These are phyloP conservation scores for Numida meleagris DNA, from an alignment of 2,113 vertebrate genomes.

Conservation along the genomic window DNA sequence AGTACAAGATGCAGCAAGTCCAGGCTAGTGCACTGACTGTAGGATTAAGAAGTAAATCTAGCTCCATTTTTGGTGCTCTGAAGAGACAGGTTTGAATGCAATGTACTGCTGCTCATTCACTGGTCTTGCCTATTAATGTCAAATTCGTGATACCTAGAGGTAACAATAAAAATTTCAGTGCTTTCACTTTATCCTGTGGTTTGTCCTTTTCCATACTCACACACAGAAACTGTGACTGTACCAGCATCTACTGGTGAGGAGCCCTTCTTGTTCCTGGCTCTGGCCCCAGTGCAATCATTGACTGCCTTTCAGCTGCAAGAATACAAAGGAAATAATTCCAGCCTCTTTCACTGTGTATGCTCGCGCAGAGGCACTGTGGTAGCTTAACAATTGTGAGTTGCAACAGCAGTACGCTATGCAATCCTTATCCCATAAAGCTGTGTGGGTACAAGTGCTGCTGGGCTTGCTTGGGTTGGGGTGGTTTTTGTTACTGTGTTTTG, in stretches of 20 bases:
- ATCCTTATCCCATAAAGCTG: neutral
- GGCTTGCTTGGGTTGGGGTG: neutral
- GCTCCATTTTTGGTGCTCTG: conserved; percentile 78
- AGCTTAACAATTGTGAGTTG: neutral
- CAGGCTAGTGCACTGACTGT: conserved; percentile 66
- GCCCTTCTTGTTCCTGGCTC: neutral
- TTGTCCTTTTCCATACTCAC: conserved; percentile 28
- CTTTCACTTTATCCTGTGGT: conserved; percentile 69
- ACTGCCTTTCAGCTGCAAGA: neutral
- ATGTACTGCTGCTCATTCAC: conserved; percentile 75
- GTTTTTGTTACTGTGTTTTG: neutral
- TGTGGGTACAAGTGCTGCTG: rapidly evolving
- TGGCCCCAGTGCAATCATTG: rapidly evolving
- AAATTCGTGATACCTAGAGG: conserved; percentile 75
- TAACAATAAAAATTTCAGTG: conserved; percentile 78
- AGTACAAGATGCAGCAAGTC: conserved; percentile 72
- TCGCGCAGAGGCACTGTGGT: neutral
- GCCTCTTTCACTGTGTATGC: neutral
- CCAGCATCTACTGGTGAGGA: neutral
- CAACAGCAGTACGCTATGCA: neutral
- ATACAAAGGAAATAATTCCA: conserved; percentile 1
- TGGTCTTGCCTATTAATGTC: conserved; percentile 78
- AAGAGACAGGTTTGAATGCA: conserved; percentile 69
- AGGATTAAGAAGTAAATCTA: conserved; percentile 70
- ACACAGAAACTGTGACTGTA: rapidly evolving